A percentile compares a stretch with the other conserved stretches of the same genome.
Evolutionary conservation across 2,888 invertebrate genomes (phyloP).

Genomic region (Apamea anceps): DNA sequence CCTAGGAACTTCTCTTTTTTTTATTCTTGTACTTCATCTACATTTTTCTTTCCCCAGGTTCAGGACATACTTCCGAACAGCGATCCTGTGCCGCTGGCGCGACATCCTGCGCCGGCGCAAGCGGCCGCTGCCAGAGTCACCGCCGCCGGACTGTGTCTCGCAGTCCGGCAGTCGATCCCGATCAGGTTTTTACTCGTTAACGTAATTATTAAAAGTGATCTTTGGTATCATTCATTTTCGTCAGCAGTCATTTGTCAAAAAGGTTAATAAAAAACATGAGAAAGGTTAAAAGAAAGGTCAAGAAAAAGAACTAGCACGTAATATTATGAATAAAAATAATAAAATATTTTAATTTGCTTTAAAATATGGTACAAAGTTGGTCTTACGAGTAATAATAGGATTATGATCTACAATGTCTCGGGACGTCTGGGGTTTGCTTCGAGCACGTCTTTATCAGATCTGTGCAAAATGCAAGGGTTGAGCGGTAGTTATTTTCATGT

Average conservation of each 20-base stretch:
- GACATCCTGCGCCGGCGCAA: conserved; percentile 81
- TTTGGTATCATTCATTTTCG: conserved; percentile 75
- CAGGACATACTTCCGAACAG: conserved; percentile 92
- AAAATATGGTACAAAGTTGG: background rate
- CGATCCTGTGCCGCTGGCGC: conserved; percentile 91
- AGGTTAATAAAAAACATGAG: background rate
- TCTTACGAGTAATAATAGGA: background rate
- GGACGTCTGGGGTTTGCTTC: background rate
- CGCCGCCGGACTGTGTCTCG: conserved; percentile 88
- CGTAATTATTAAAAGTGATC: conserved; percentile 89
- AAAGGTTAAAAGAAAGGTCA: background rate
- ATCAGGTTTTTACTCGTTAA: conserved; percentile 91
- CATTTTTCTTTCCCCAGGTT: conserved; percentile 86
- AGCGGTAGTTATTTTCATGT: background rate
- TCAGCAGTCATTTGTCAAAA: conserved; percentile 25
- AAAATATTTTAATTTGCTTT: too few species aligned
- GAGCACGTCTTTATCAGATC: background rate
- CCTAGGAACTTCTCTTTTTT: background rate
- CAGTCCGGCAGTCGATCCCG: conserved; percentile 91
- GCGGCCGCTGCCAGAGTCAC: conserved; percentile 86
- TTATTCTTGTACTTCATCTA: background rate
- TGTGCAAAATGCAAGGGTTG: background rate
- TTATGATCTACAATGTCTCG: background rate
- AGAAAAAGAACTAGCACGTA: background rate
- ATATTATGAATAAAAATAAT: background rate